Evolutionary conservation across 2,888 invertebrate genomes (phyloP).

Genomic region (Melanargia galathea): DNA sequence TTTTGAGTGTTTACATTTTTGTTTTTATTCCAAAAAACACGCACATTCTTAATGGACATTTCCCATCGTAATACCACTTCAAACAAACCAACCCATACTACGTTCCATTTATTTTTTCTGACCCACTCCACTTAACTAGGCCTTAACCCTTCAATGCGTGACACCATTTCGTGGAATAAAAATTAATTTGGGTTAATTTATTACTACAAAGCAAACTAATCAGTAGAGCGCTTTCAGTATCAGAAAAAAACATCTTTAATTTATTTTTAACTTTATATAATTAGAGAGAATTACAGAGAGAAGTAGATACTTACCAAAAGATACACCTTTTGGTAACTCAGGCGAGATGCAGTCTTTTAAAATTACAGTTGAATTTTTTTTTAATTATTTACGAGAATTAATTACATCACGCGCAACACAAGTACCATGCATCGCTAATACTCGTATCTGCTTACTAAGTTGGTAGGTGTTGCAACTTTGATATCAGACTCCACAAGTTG

Average conservation of each 20-base stretch:
- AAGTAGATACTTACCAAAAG: no score
- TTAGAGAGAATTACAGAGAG: no score
- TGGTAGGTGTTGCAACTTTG: slow-evolving; percentile 30
- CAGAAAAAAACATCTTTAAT: neutral
- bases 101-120: slow-evolving; percentile 15
- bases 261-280: neutral
- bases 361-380: no score
- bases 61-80: neutral
- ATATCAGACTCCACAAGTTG: slow-evolving; percentile 30
- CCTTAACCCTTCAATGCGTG: slow-evolving; percentile 25
- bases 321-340: no score
- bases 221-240: slow-evolving; percentile 9
- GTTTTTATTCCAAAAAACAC: neutral
- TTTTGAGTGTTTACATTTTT: neutral
- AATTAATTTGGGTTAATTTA: slow-evolving; percentile 25
- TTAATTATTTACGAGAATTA: no score
- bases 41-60: neutral
- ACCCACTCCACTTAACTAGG: slow-evolving; percentile 21
- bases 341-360: no score
- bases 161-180: slow-evolving; percentile 18
- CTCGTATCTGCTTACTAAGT: slow-evolving; percentile 1
- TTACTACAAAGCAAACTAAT: slow-evolving; percentile 8
- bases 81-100: slow-evolving; percentile 2
- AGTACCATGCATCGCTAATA: neutral
- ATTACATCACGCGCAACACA: no score